Evolutionary conservation across 2,113 vertebrate genomes (phyloP), one percentile per base, ranked within the genome.

Genomic region (Catharus bicknelli): DNA sequence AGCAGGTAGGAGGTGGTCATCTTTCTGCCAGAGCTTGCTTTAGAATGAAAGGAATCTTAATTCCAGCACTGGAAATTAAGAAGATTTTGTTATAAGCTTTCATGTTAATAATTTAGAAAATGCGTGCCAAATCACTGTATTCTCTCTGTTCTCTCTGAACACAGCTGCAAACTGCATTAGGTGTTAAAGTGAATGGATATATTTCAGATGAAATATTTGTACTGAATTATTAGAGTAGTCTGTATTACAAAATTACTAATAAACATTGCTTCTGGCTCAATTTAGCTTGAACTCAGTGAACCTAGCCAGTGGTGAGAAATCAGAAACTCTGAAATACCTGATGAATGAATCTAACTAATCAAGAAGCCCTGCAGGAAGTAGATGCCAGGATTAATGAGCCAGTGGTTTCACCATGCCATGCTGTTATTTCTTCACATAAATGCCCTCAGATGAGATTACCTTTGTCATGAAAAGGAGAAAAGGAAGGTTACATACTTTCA

Each of bases 321-420:
- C 97, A 97, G 95, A 97, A 97, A 97, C 82, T 97, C 97, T 4
- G 32, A 98, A 97, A 97, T 97, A 96, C 93, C 96, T 64, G 5
- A 96, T 96, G 96, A 98, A 97, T 97, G 97, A 98, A 97, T 97
- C 95, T 98, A 97, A 97, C 97, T 98, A 97, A 98, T 98, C 97
- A 98, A 96, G 97, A 96, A 97, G 77, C 96, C 96, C 96, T 94
- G 96, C 93, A 97, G 97, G 97, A 98, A 98, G 97, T 96, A 97
- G 97, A 97, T 97, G 97, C 97, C 97, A 97, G 95, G 97, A 98
- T 98, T 98, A 98, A 98, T 97, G 97, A 98, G 95, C 97, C 97
- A 98, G 97, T 83, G 67, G 96, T 97, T 96, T 96, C 95, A 96
- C 97, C 95, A 97, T 96, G 97, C 97, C 96, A 97, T 94, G 96